Conservation (phyloP, 2,888 invertebrate genomes). For the Orthosia gothica region DNA sequence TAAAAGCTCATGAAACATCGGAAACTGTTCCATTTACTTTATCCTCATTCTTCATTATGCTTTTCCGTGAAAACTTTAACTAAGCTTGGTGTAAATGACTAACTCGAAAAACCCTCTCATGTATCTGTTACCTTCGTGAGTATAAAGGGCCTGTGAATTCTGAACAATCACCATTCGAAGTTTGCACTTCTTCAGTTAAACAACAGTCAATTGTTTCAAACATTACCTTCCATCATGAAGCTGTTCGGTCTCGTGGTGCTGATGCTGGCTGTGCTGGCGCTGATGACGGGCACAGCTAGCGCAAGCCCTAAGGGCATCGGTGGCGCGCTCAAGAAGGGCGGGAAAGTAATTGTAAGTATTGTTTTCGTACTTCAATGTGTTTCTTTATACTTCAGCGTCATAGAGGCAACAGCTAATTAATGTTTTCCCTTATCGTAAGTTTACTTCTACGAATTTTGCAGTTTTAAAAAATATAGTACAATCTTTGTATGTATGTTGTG, state of each 20-base stretch:
- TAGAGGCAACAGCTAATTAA: not conserved
- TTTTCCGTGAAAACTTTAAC: not conserved
- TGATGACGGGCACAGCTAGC: conserved; percentile 43
- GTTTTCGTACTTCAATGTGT: not conserved
- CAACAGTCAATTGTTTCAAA: not conserved
- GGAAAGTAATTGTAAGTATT: conserved; percentile 67
- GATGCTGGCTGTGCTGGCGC: conserved; percentile 40
- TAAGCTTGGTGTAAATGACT: conserved; percentile 28
- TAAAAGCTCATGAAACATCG: conserved; percentile 10
- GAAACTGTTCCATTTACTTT: not conserved
- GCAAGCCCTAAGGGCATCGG: conserved; percentile 46
- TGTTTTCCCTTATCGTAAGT: not conserved
- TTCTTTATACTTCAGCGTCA: no score
- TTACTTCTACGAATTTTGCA: not conserved
- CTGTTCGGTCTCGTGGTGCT: conserved; percentile 37
- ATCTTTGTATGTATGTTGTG: no score
- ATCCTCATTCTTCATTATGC: conserved; percentile 21
- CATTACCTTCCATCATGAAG: conserved; percentile 30
- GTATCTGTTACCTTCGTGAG: not conserved
- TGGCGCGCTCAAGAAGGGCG: conserved; percentile 67
- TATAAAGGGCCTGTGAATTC: conserved; percentile 22
- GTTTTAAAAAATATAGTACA: no score
- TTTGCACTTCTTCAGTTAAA: not conserved
- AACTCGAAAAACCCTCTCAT: conserved; percentile 17
- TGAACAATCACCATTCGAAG: conserved; percentile 19